Percentiles rank a stretch among this genome's conserved stretches.
These are phyloP conservation scores for Tenebrosternarchus preto DNA, from an alignment of 2,113 vertebrate species.

Conservation along the genomic window DNA sequence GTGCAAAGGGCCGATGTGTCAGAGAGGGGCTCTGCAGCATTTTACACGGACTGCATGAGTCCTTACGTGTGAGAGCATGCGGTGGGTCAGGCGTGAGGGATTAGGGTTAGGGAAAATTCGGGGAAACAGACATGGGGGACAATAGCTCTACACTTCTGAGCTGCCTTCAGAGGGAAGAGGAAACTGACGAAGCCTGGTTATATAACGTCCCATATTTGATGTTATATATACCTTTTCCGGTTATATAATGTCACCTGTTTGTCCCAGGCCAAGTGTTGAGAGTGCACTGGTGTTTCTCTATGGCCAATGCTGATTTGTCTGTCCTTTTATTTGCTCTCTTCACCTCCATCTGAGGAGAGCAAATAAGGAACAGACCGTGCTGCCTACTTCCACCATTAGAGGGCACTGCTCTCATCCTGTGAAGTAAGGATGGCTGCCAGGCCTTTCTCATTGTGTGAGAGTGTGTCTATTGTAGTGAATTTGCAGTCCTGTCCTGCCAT, in stretches of 20 bases:
- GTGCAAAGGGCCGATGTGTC: no score
- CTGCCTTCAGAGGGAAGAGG: background rate
- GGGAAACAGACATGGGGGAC: background rate
- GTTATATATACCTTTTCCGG: no score
- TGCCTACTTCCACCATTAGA: conserved; percentile 17
- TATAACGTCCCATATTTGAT: no score
- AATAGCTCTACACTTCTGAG: background rate
- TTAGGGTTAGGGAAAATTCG: background rate
- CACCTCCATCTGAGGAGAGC: background rate
- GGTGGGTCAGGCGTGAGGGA: background rate
- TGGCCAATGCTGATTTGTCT: no score
- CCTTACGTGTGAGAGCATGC: background rate
- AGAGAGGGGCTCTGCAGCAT: no score
- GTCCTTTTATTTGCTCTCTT: no score
- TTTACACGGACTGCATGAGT: background rate
- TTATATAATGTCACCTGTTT: background rate
- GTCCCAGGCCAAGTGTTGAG: background rate
- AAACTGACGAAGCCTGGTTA: background rate
- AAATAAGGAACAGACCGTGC: background rate
- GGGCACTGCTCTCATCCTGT: conserved; percentile 2
- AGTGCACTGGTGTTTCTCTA: no score
- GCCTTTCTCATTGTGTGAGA: background rate
- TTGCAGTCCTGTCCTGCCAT: background rate
- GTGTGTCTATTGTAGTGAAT: background rate
- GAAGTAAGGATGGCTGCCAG: background rate